Evolutionary conservation across 2,113 vertebrate species (phyloP), one percentile per base, ranked within the genome.

Genomic region (Melierax canorus): DNA sequence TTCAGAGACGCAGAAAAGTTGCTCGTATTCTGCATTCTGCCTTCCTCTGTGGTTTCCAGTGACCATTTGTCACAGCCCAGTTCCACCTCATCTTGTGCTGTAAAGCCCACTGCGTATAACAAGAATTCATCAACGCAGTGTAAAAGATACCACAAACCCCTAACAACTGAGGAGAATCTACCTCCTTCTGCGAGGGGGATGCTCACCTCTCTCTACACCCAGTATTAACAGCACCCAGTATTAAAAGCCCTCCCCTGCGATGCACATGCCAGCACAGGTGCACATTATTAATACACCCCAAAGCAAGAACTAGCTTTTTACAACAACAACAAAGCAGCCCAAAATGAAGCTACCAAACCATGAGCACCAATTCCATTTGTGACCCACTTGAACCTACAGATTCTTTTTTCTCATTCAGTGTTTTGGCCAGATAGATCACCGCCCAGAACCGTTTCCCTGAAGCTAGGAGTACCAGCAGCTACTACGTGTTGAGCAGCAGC

Each of bases 401-500:
- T 60, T 53, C 17, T 32, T 26, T 53, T 9, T 41, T 21, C 67
- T 73, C 66, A 10, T 53, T 34, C 46, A 9, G 6, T 24, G 53
- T 48, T 60, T 34, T 15, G 26, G 26, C 18, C 30, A 34, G 59
- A 22, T 1, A 46, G 19, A 43, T 34, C 23, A 9, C 26, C 34
- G 21, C n/a, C 53, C 39, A 7, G 6, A 15, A n/a, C 15, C 9
- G 21, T 2, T 3, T n/a, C 32, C 51, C 45, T 34, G 18, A 34
- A 43, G 11, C 16, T 7, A 30, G 10, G 15, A 45, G n/a, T 12
- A 9, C 14, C n/a, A 66, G 58, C 41, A 39, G 56, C 39, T 3
- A 1, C n/a, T 7, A 5, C 1, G 1, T 1, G 22, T 5, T 10
- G 17, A 18, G 48, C 55, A 43, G 36, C 32, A 59, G 45, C 24